Evolutionary conservation across 1,140 invertebrate species (phyloP), one percentile per base, ranked within the genome.

Genomic region (Drosophila funebris): DNA sequence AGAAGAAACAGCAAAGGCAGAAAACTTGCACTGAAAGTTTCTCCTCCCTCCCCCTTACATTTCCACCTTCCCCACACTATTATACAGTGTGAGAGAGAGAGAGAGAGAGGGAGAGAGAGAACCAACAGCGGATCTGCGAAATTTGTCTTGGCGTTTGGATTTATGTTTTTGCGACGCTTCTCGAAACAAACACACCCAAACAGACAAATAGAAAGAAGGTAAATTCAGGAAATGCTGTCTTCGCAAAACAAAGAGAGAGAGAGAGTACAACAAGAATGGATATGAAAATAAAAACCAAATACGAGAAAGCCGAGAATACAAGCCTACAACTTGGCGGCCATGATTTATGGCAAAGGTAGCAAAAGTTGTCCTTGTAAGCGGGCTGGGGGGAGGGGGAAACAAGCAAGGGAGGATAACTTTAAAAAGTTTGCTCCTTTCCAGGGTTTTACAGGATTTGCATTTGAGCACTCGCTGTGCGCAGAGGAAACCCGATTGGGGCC

Each of bases 141-240:
- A 90, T 90, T 90, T 90, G 85, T 90, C 85, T 85, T 90, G 77
- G 85, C 85, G 80, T 85, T 87, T 87, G 83, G 83, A 88, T 88
- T 88, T 88, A 88, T 88, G 83, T 88, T 88, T 82, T 88, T 88
- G 78, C 75, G 68, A 88, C 83, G 78, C 78, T 82, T 88, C 75
- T 85, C 77, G 70, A 74, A 87, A 85, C 74, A 88, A 87, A 87
- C 82, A 85, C 76, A 56, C 60, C 18, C 16, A 67, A 33, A 56
- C 46, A 63, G 33, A 76, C 43, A 39, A 50, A 62, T 44, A 54
- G 48, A 29, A 70, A 74, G 67, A 90, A 90, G 87, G 87, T 87
- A 87, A 88, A 77, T 90, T 82, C 85, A 85, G 85, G 85, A 90
- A 82, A 76, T 70, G 69, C 81, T 81, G 81, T 90, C 78, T 80